phyloP scores from a whole-genome alignment of 1,140 invertebrate species.

The Pinna nobilis region DNA sequence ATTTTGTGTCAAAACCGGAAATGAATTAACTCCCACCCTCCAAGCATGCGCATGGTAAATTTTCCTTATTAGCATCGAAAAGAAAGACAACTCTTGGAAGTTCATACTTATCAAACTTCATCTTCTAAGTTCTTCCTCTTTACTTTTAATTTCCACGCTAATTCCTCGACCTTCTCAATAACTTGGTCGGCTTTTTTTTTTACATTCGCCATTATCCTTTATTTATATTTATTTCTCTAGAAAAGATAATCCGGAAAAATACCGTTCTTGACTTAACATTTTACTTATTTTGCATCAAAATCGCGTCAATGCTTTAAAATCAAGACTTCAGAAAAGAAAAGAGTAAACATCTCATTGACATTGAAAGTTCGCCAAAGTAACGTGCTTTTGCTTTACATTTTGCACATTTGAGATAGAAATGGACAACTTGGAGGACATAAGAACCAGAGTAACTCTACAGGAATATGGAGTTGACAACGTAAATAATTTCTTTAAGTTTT shows the following conservation, averaged over 20 bases:
- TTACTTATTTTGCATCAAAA: not conserved
- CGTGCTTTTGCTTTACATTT: not conserved
- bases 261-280: not conserved
- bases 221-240: not conserved
- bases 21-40: no score
- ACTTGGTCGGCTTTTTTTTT: no score
- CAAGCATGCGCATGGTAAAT: no score
- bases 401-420: conserved; percentile 14
- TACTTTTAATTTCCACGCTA: no score
- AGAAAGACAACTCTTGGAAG: no score
- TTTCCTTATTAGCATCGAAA: no score
- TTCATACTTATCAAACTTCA: no score
- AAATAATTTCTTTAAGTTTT: conserved; percentile 19
- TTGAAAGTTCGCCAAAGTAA: not conserved
- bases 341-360: not conserved
- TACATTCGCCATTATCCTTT: no score
- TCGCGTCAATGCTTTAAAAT: no score
- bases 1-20: no score
- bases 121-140: no score
- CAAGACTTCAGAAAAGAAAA: not conserved
- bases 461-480: conserved; percentile 72
- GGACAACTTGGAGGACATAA: conserved; percentile 62
- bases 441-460: conserved; percentile 64
- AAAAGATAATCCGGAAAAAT: not conserved
- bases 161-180: no score